These are phyloP conservation scores for Troglohyphantes excavatus DNA, from an alignment of 2,888 invertebrate species.

Conservation along the genomic window DNA sequence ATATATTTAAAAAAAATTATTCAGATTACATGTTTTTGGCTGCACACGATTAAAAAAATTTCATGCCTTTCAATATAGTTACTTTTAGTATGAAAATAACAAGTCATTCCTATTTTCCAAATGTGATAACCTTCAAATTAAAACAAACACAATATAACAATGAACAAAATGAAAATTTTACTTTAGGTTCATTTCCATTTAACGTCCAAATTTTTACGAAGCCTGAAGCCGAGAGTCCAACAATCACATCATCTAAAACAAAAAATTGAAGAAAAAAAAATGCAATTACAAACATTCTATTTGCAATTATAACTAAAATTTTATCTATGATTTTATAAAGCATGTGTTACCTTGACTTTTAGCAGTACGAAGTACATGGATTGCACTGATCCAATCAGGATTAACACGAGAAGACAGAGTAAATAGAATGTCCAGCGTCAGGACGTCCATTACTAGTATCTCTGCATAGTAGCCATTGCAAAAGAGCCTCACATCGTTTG, in stretches of 20 bases:
- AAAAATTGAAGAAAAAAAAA: neutral
- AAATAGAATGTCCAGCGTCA: conserved; percentile 87
- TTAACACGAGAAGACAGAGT: conserved; percentile 96
- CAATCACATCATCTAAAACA: conserved; percentile 92
- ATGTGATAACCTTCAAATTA: too few relatives aligned
- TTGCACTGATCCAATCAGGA: conserved; percentile 98
- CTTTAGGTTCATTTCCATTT: conserved; percentile 92
- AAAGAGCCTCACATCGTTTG: conserved; percentile 89
- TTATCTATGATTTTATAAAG: neutral
- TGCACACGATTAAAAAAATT: too few relatives aligned
- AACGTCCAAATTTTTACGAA: conserved; percentile 99
- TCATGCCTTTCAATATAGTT: too few relatives aligned
- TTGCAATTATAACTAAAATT: too few relatives aligned
- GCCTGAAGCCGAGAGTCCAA: conserved; percentile 97
- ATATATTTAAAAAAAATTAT: too few relatives aligned
- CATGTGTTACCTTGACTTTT: conserved; percentile 85
- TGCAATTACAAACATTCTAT: too few relatives aligned
- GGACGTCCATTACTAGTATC: conserved; percentile 96
- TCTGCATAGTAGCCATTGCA: conserved; percentile 99
- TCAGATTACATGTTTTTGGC: too few relatives aligned
- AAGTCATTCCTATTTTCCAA: too few relatives aligned
- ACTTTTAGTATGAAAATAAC: too few relatives aligned
- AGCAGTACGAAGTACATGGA: conserved; percentile 90
- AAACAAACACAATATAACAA: too few relatives aligned
- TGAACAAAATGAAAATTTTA: conserved; percentile 75